Evolutionary conservation across 2,888 invertebrate genomes (phyloP), one percentile per base, ranked within the genome.

Genomic region (Drosophila quinaria): DNA sequence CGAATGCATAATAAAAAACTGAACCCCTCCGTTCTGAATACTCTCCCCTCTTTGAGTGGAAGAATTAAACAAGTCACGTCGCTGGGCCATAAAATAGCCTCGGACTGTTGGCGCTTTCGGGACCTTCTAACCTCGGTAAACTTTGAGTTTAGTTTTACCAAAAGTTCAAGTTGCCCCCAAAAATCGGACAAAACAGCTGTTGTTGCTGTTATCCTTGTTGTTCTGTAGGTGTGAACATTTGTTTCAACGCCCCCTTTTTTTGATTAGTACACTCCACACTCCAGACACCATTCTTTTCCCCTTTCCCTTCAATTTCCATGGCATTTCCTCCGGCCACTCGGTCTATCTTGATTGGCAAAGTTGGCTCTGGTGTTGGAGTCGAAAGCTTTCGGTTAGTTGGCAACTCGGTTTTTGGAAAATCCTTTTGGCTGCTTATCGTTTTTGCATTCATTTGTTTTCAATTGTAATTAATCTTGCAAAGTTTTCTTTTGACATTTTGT

Each of bases 371-470:
- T 31, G 44, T 56, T 22, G 55, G 42, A 33, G 55, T 55, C 33
- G 44, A 55, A 55, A 58, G 79, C 58, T 63, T 41, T 54, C 39
- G 51, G 52, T 47, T 55, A 22, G 55, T 19, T 42, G 61, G 35
- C 50, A 68, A 49, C 61, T 67, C 54, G 62, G 22, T 29, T 63
- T 72, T 56, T 35, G 19, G 66, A 59, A 65, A 89, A 89, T 87
- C 89, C 89, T 58, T 81, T 80, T 89, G 87, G 80, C 90, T 89
- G 90, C 87, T 89, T 90, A 90, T 88, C 88, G 90, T 90, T 86
- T 87, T 82, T 88, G 90, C 89, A 90, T 88, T 88, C 90, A 89
- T 88, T 90, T 88, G 88, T 88, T 88, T 90, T 86, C 87, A 86
- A 90, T 90, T 88, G 88, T 88, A 88, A 88, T 88, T 88, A 88